A percentile compares a stretch with the other conserved stretches of the same genome.
Evolutionary conservation across 2,113 vertebrate species (phyloP).

Genomic region (zebrafish (Danio rerio)): GRCz12tu NC_133194.1:14349501-14350000

Average conservation of each 20-base stretch:
- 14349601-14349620: slow-evolving; percentile 13
- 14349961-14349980: background rate
- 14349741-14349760: slow-evolving; percentile 19
- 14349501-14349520: background rate
- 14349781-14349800: slow-evolving; percentile 59
- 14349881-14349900: slow-evolving; percentile 31
- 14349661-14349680: background rate
- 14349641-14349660: slow-evolving; percentile 21
- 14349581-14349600: background rate
- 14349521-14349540: background rate
- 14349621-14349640: background rate
- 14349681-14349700: slow-evolving; percentile 30
- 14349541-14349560: background rate
- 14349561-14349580: background rate
- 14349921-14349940: slow-evolving; percentile 45
- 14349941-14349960: slow-evolving; percentile 18
- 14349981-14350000: slow-evolving; percentile 20
- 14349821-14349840: slow-evolving; percentile 49
- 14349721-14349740: slow-evolving; percentile 10
- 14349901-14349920: slow-evolving; percentile 25
- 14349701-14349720: background rate
- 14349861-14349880: slow-evolving; percentile 39
- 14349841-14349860: slow-evolving; percentile 1
- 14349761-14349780: slow-evolving; percentile 47
- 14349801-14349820: slow-evolving; percentile 41